Evolutionary conservation across 2,797 vertebrate genomes (phyloP).

Genomic region (Hemitrygon akajei): DNA sequence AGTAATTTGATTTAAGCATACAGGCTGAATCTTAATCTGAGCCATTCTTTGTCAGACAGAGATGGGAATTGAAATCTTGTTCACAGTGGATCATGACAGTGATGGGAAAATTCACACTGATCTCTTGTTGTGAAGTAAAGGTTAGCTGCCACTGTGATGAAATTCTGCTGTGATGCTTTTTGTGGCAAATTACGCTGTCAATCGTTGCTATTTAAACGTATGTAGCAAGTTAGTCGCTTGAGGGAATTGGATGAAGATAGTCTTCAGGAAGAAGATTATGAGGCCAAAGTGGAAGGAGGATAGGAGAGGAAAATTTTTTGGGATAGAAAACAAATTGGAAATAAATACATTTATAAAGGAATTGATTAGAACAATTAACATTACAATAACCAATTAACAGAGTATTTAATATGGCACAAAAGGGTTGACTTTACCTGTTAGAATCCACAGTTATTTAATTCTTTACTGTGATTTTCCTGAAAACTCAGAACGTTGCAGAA

Average conservation of each 20-base stretch:
- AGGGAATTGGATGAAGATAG: background rate
- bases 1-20: background rate
- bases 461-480: background rate
- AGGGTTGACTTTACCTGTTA: background rate
- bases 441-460: background rate
- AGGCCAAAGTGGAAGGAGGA: background rate
- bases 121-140: background rate
- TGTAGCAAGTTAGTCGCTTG: background rate
- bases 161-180: background rate
- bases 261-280: background rate
- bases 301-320: background rate
- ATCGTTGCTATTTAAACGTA: background rate
- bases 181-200: background rate
- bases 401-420: background rate
- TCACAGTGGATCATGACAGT: too few species aligned
- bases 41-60: background rate
- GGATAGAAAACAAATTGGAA: background rate
- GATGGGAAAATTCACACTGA: too few species aligned
- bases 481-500: too few species aligned
- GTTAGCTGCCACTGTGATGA: background rate
- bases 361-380: background rate
- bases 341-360: background rate
- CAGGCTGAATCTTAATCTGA: background rate
- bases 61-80: too few species aligned
- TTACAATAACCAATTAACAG: background rate